Conservation (phyloP, 2,888 invertebrate species). For the Mythimna pallens region DNA sequence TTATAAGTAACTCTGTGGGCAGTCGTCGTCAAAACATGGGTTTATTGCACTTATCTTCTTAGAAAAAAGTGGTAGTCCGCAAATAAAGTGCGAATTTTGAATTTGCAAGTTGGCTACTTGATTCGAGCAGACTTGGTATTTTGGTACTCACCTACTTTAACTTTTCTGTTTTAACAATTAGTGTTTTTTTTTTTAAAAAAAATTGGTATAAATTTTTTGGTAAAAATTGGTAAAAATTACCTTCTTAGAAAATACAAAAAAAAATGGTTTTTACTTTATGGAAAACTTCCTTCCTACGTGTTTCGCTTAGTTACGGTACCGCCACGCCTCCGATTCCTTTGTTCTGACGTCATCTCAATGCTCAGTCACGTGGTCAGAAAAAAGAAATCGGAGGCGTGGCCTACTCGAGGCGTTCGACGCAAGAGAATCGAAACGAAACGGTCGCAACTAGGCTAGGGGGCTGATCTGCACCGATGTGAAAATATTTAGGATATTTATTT, state of each 20-base stretch:
- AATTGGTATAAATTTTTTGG: too few relatives aligned
- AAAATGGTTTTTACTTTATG: background rate
- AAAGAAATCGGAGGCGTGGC: too few relatives aligned
- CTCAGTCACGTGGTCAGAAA: too few relatives aligned
- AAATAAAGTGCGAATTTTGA: slow-evolving; percentile 39
- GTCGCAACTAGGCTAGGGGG: too few relatives aligned
- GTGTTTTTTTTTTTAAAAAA: background rate
- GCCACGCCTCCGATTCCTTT: too few relatives aligned
- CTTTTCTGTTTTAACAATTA: background rate
- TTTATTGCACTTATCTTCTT: slow-evolving; percentile 60
- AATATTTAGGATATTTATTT: background rate
- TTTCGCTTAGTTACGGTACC: too few relatives aligned
- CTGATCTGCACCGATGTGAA: background rate
- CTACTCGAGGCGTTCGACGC: too few relatives aligned
- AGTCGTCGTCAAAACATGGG: slow-evolving; percentile 81
- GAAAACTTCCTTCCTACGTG: background rate
- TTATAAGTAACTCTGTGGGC: slow-evolving; percentile 75
- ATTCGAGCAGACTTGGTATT: slow-evolving; percentile 44
- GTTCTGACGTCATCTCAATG: too few relatives aligned
- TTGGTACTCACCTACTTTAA: background rate
- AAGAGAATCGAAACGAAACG: too few relatives aligned
- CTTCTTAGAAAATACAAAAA: too few relatives aligned
- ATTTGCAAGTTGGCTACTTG: slow-evolving; percentile 22
- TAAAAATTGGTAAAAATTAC: too few relatives aligned
- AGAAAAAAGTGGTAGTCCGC: slow-evolving; percentile 51